Conservation (phyloP, 2,888 invertebrate species). For the Zaprionus obscuricornis region DNA sequence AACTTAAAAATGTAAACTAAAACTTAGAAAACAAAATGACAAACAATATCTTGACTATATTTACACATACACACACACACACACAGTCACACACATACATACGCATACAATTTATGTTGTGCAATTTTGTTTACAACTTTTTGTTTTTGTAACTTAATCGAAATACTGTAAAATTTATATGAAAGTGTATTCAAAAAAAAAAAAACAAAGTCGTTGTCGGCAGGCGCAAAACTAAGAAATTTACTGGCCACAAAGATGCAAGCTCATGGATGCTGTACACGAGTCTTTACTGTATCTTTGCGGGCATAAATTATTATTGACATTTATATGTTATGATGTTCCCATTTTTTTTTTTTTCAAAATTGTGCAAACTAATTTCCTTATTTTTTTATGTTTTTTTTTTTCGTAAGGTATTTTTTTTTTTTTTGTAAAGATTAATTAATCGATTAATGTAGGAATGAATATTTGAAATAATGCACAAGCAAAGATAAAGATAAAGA, state of each 20-base stretch:
- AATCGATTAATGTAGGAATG: slow-evolving; percentile 64
- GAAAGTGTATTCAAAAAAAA: slow-evolving; percentile 27
- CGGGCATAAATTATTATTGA: slow-evolving; percentile 58
- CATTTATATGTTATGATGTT: slow-evolving; percentile 31
- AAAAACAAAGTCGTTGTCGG: slow-evolving; percentile 54
- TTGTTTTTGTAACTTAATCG: slow-evolving; percentile 33
- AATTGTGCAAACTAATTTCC: slow-evolving; percentile 68
- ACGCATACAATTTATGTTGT: slow-evolving; percentile 31
- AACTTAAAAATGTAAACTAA: too few relatives aligned
- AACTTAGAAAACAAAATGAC: too few relatives aligned
- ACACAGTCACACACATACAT: slow-evolving; percentile 26
- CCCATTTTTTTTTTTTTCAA: too few relatives aligned
- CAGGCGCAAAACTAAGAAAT: slow-evolving; percentile 61
- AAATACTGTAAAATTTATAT: slow-evolving; percentile 53
- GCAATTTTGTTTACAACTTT: slow-evolving; percentile 38
- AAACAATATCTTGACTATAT: slow-evolving; percentile 45
- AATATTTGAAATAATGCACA: slow-evolving; percentile 41
- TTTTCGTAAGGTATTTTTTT: slow-evolving; percentile 17
- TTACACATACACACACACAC: slow-evolving; percentile 31
- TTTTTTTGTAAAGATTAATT: slow-evolving; percentile 45
- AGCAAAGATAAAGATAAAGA: slow-evolving; percentile 28
- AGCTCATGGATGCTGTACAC: slow-evolving; percentile 58
- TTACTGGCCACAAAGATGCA: slow-evolving; percentile 57
- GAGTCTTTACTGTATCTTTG: slow-evolving; percentile 45
- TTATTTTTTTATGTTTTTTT: slow-evolving; percentile 25